phyloP scores from a whole-genome alignment of 2,888 invertebrate species.

The Napeogenes inachia region DNA sequence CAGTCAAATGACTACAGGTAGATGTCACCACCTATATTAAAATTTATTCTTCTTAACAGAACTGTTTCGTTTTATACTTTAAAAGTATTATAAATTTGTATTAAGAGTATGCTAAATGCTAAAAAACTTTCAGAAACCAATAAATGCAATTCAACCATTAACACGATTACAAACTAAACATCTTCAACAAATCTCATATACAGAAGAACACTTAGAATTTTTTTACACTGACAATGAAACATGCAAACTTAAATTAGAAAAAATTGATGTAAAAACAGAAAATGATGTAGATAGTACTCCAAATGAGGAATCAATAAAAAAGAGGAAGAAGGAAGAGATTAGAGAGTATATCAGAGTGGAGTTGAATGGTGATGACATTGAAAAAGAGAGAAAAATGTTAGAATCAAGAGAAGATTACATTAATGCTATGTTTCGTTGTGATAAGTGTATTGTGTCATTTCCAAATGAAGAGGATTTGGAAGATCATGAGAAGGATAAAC shows the following conservation, averaged over 20 bases:
- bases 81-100: too few relatives aligned
- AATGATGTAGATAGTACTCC: slow-evolving; percentile 6
- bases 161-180: slow-evolving; percentile 2
- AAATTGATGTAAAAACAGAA: slow-evolving; percentile 16
- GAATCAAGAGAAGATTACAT: slow-evolving; percentile 50
- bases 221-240: slow-evolving; percentile 9
- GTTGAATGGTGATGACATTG: slow-evolving; percentile 45
- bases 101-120: too few relatives aligned
- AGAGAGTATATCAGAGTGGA: slow-evolving; percentile 45
- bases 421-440: slow-evolving; percentile 61
- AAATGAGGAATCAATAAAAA: slow-evolving; percentile 12
- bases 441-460: slow-evolving; percentile 52
- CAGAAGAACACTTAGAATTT: too few relatives aligned
- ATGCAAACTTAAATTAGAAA: slow-evolving; percentile 9
- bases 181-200: neutral
- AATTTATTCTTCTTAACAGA: too few relatives aligned
- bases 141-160: too few relatives aligned
- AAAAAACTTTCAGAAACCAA: too few relatives aligned
- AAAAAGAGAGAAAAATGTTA: slow-evolving; percentile 46
- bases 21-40: too few relatives aligned
- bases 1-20: too few relatives aligned
- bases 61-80: too few relatives aligned
- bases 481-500: slow-evolving; percentile 55
- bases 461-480: slow-evolving; percentile 60
- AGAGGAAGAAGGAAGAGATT: slow-evolving; percentile 29